Evolutionary conservation across 1,140 invertebrate genomes (phyloP).

Genomic region (Drosophila rufa): DNA sequence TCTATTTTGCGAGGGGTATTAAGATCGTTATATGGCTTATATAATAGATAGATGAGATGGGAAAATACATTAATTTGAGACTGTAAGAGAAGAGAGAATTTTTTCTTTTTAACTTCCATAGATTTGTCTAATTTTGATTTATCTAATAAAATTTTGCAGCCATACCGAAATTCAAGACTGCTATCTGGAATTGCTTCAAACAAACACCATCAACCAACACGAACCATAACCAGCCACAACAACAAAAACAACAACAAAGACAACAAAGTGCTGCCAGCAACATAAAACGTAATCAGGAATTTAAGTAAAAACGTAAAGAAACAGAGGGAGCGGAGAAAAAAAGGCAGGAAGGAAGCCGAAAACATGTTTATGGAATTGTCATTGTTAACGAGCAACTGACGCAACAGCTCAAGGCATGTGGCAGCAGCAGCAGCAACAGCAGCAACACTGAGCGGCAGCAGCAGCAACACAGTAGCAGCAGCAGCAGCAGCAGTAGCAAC

Average conservation of each 20-base stretch:
- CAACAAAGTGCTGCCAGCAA: conserved; percentile 45
- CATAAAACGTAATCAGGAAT: conserved; percentile 53
- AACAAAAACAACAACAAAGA: conserved; percentile 1
- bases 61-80: neutral
- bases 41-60: neutral
- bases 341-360: conserved; percentile 46
- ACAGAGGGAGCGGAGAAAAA: neutral
- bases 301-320: conserved; percentile 37
- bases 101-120: neutral
- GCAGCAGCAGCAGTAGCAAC: conserved; percentile 5
- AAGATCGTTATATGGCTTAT: neutral
- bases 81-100: neutral
- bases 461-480: conserved; percentile 12
- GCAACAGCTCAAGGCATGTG: conserved; percentile 46
- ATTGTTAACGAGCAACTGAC: conserved; percentile 45
- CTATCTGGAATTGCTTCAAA: conserved; percentile 71
- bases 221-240: conserved; percentile 26
- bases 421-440: conserved; percentile 32
- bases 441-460: conserved; percentile 38
- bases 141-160: conserved; percentile 50
- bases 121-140: neutral
- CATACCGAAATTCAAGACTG: conserved; percentile 74
- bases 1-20: neutral
- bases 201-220: conserved; percentile 43
- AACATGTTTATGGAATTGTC: conserved; percentile 75